phyloP scores from a whole-genome alignment of 2,888 invertebrate species.

The Platycheirus rosarum region DNA sequence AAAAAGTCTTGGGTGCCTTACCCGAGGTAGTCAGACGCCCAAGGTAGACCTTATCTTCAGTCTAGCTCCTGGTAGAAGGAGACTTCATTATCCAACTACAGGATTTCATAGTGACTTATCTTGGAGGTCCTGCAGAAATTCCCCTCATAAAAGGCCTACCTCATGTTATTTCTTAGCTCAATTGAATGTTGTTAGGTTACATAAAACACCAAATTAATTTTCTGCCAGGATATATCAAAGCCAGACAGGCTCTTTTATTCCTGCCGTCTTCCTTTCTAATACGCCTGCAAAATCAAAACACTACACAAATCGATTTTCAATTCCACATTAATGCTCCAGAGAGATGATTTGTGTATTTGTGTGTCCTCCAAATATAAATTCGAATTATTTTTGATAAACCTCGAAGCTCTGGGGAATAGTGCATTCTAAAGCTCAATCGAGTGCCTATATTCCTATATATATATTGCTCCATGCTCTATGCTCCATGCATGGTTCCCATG shows the following conservation, averaged over 20 bases:
- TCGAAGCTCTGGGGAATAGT: conserved; percentile 27
- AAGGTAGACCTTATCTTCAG: no score
- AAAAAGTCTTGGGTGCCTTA: no score
- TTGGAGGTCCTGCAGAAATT: not conserved
- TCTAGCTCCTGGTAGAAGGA: no score
- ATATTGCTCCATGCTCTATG: not conserved
- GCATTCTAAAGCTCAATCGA: conserved; percentile 34
- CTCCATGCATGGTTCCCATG: no score
- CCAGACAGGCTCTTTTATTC: conserved; percentile 6
- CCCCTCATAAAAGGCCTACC: conserved; percentile 9
- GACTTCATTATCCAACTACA: no score
- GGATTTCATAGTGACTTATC: no score
- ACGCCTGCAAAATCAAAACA: conserved; percentile 21
- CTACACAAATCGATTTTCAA: conserved; percentile 56
- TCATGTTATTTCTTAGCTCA: conserved; percentile 11
- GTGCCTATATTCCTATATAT: not conserved
- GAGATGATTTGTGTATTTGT: conserved; percentile 29
- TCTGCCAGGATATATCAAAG: conserved; percentile 17
- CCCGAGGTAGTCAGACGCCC: no score
- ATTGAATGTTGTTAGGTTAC: conserved; percentile 25
- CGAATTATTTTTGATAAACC: conserved; percentile 63
- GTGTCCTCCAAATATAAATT: conserved; percentile 59
- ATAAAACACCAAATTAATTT: conserved; percentile 45
- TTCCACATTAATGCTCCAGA: conserved; percentile 41
- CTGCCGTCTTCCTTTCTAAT: not conserved